Evolutionary conservation across 1,140 invertebrate genomes (phyloP).

Genomic region (Chironomus striatipennis): DNA sequence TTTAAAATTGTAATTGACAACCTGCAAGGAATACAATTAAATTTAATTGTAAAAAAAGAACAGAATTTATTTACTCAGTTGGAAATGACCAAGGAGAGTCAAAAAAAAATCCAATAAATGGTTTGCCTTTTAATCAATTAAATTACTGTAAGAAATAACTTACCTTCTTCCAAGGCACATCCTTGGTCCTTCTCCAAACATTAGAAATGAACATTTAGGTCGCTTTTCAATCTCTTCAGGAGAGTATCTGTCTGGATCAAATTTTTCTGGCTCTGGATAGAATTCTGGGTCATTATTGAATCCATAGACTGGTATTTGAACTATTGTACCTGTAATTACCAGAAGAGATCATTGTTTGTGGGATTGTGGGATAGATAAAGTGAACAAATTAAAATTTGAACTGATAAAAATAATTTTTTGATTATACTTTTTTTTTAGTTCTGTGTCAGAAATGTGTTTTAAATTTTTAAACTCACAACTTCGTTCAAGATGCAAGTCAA

Average conservation of each 20-base stretch:
- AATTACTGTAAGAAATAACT: neutral
- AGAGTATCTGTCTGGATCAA: conserved; percentile 52
- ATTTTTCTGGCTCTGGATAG: conserved; percentile 48
- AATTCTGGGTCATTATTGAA: conserved; percentile 45
- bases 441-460: too few relatives aligned
- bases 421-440: too few relatives aligned
- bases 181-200: conserved; percentile 61
- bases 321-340: too few relatives aligned
- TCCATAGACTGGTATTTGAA: conserved; percentile 44
- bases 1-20: conserved; percentile 42
- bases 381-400: too few relatives aligned
- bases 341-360: too few relatives aligned
- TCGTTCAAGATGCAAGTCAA: too few relatives aligned
- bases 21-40: conserved; percentile 25
- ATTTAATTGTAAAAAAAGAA: neutral
- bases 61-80: too few relatives aligned
- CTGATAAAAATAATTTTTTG: too few relatives aligned
- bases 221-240: conserved; percentile 41
- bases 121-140: conserved; percentile 35
- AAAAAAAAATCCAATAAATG: conserved; percentile 26
- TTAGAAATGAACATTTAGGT: conserved; percentile 50
- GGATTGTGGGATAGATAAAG: too few relatives aligned
- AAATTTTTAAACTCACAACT: too few relatives aligned
- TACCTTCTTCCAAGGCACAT: too few relatives aligned
- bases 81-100: neutral